A percentile compares a stretch with the other conserved stretches of the same genome.
These are phyloP conservation scores for Nesometra sesokonis DNA, from an alignment of 35 echinoderm and acorn worm species.

Conservation along the genomic window DNA sequence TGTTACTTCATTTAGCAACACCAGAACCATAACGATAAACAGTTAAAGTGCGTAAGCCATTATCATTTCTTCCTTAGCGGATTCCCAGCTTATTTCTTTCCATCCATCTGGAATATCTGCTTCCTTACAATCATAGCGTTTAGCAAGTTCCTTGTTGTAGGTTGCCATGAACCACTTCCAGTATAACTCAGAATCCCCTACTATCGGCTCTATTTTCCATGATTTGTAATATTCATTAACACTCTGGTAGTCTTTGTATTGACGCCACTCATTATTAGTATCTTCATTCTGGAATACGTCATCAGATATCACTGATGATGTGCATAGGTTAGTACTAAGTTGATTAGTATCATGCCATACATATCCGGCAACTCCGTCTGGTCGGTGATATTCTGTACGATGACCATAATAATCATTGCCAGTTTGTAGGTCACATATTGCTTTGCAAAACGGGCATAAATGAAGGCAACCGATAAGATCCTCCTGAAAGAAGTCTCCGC, in stretches of 20 bases:
- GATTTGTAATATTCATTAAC: not conserved
- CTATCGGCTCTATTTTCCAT: not conserved
- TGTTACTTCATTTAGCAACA: too few species aligned
- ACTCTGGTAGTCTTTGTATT: not conserved
- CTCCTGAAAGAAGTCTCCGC: not conserved
- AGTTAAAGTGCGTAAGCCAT: not conserved
- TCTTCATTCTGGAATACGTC: not conserved
- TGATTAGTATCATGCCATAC: not conserved
- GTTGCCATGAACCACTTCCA: not conserved
- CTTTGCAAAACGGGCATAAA: not conserved
- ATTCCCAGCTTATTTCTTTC: not conserved
- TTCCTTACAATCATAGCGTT: not conserved
- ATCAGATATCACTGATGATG: not conserved
- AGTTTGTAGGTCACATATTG: not conserved
- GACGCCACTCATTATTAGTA: not conserved
- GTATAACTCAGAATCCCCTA: not conserved
- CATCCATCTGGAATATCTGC: not conserved
- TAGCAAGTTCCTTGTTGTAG: not conserved
- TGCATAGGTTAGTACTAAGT: not conserved
- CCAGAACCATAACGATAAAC: too few species aligned
- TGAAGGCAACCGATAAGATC: not conserved
- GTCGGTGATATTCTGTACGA: not conserved
- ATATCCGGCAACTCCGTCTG: not conserved
- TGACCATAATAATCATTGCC: not conserved
- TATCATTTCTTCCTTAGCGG: not conserved